These are phyloP conservation scores for Onychomys arenicola DNA, from an alignment of 2,797 vertebrate species.

Conservation along the genomic window DNA sequence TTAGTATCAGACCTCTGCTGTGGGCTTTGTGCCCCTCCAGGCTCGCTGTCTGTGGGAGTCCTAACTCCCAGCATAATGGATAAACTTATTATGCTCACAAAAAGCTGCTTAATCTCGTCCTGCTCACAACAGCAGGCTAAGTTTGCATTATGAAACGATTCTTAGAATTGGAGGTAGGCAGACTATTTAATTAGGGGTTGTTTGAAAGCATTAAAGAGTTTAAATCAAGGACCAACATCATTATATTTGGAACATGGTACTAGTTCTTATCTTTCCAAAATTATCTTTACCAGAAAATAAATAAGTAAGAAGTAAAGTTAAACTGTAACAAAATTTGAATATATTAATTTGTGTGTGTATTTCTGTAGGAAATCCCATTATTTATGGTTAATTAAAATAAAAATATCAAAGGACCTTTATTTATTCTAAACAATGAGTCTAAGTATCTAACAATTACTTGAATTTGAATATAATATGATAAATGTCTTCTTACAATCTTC, in stretches of 20 bases:
- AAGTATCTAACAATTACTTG: conserved; percentile 80
- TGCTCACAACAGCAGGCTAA: conserved; percentile 81
- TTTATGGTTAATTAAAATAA: conserved; percentile 85
- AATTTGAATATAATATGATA: conserved; percentile 84
- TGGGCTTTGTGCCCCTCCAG: conserved; percentile 47
- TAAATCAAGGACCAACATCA: conserved; percentile 54
- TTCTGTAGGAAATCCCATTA: conserved; percentile 74
- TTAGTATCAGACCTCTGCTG: neutral
- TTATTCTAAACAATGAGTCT: conserved; percentile 50
- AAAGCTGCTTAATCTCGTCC: conserved; percentile 77
- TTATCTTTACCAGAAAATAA: conserved; percentile 71
- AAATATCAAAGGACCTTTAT: conserved; percentile 72
- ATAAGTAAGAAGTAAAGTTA: conserved; percentile 56
- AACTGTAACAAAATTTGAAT: conserved; percentile 49
- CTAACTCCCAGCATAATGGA: conserved; percentile 69
- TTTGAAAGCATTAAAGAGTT: conserved; percentile 79
- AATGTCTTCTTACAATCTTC: conserved; percentile 81
- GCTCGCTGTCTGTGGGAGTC: conserved; percentile 54
- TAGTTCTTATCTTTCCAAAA: conserved; percentile 71
- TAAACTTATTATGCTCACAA: conserved; percentile 65
- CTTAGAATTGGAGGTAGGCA: conserved; percentile 65
- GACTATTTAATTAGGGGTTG: conserved; percentile 74
- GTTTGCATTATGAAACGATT: conserved; percentile 78
- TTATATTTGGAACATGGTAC: conserved; percentile 63
- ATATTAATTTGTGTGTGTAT: conserved; percentile 21